Evolutionary conservation across 1,140 invertebrate species (phyloP), one percentile per base, ranked within the genome.

Genomic region (Theocolax elegans): DNA sequence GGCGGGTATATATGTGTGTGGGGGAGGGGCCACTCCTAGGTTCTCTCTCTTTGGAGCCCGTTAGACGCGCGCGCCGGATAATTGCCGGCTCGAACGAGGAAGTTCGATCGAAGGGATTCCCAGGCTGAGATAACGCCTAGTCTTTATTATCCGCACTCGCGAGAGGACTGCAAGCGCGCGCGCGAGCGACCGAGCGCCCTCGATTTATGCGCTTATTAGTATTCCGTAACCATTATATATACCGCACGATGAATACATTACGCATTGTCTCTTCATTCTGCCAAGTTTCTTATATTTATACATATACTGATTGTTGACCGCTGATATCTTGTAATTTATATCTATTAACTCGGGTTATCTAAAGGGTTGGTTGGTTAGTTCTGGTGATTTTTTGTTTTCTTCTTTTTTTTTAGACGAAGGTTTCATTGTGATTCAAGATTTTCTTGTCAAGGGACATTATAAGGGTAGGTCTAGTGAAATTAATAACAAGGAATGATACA

Each of bases 181-280:
- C n/a, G n/a, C n/a, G n/a, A n/a, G n/a, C n/a, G n/a, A n/a, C 19
- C 44, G 25, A 12, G 2, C 15, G 54, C n/a, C 21, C 35, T 25
- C 48, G 67, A 63, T 63, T 69, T 69, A 62, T 54, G 58, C 48
- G 58, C 67, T 68, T 68, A 68, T 68, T 68, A 68, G 66, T 68
- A 68, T 68, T 51, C 66, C 46, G n/a, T n/a, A 27, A 53, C 46
- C 31, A 60, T 68, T 60, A 51, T 68, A 51, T 68, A 19, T n/a
- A 9, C 42, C 54, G 29, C 53, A 23, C 65, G n/a, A 67, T 60
- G 44, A 68, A 68, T 68, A 60, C 58, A 68, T 68, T 68, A 68
- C 56, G 42, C 66, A 68, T 68, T 68, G 66, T 68, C 56, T 68
- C 56, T 10, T 53, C 21, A 35, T n/a, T n/a, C n/a, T 56, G 29